Evolutionary conservation across 1,140 invertebrate species (phyloP), one percentile per base, ranked within the genome.

Genomic region (Cylas formicarius): DNA sequence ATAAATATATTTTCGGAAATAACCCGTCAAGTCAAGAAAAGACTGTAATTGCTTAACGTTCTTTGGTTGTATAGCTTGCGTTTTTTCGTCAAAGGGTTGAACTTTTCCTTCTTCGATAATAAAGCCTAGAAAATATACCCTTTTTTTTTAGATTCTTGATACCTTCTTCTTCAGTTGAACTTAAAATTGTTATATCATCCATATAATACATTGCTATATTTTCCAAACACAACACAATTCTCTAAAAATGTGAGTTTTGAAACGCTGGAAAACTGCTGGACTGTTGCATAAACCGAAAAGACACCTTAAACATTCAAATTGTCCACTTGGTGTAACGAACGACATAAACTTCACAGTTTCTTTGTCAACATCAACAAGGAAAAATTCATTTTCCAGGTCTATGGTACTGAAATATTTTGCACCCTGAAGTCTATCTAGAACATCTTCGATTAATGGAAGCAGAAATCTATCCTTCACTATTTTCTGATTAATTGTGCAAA

Each of bases 401-500:
- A 61, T 33, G 5, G 44, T 52, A 16, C 28, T 49, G 42, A 60
- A 65, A 18, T 48, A 31, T 29, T 18, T 50, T 24, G 44, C 49
- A 14, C 23, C 37, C 36, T 55, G 33, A 18, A 59, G 34, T 44
- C 18, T 27, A 43, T 56, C 48, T 2, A 59, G 22, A 20, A 34
- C 40, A 23, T 57, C 53, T 16, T 56, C 56, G n/a, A 61, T 62
- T 39, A 53, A 29, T 8, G 52, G 53, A 14, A 58, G 20, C 2
- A 55, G 54, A 52, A 42, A 67, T 9, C 49, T 41, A 29, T 66
- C 50, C 50, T 61, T 54, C 20, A 57, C 32, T 20, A 62, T 57
- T 20, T 38, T 48, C 31, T 57, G 54, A 48, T 76, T 76, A 3
- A 76, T 31, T 24, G 36, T 32, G 7, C 71, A 45, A 49, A 67